A percentile compares a stretch with the other conserved stretches of the same genome.
Evolutionary conservation across 2,888 invertebrate genomes (phyloP).

Genomic region (Plusia festucae): DNA sequence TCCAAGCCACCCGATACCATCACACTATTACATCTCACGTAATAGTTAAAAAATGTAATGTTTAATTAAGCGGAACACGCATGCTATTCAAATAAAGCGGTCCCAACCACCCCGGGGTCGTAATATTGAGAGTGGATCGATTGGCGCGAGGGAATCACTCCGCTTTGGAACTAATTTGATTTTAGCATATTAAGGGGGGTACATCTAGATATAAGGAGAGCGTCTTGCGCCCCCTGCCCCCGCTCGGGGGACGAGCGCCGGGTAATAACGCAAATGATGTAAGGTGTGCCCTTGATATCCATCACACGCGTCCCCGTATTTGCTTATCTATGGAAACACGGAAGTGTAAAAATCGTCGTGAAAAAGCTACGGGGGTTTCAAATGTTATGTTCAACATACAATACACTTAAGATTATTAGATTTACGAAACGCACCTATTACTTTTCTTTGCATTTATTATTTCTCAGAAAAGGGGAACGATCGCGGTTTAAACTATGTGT

Average conservation of each 20-base stretch:
- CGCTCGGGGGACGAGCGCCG: slow-evolving; percentile 59
- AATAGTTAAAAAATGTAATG: slow-evolving; percentile 58
- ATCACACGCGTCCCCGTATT: slow-evolving; percentile 88
- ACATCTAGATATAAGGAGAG: slow-evolving; percentile 87
- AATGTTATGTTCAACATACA: slow-evolving; percentile 71
- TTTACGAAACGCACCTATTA: slow-evolving; percentile 48
- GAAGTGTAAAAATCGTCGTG: slow-evolving; percentile 88
- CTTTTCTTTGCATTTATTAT: slow-evolving; percentile 37
- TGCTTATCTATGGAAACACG: slow-evolving; percentile 89
- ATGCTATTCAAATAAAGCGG: slow-evolving; percentile 72
- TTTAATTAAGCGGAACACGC: slow-evolving; percentile 71
- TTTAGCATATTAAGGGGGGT: slow-evolving; percentile 89
- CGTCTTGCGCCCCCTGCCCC: slow-evolving; percentile 76
- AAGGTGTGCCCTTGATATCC: slow-evolving; percentile 90
- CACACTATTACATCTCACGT: slow-evolving; percentile 61
- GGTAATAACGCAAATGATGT: slow-evolving; percentile 89
- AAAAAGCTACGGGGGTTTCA: slow-evolving; percentile 74
- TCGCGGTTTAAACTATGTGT: slow-evolving; percentile 9
- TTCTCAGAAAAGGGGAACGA: slow-evolving; percentile 29
- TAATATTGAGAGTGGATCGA: slow-evolving; percentile 84
- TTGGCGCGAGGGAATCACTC: slow-evolving; percentile 83
- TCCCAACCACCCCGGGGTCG: slow-evolving; percentile 70
- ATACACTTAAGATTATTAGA: slow-evolving; percentile 85
- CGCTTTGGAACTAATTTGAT: slow-evolving; percentile 88
- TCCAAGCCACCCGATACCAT: slow-evolving; percentile 73